A percentile compares a stretch with the other conserved stretches of the same genome.
phyloP scores from a whole-genome alignment of 2,888 invertebrate species.

The Mellilla xanthometata region DNA sequence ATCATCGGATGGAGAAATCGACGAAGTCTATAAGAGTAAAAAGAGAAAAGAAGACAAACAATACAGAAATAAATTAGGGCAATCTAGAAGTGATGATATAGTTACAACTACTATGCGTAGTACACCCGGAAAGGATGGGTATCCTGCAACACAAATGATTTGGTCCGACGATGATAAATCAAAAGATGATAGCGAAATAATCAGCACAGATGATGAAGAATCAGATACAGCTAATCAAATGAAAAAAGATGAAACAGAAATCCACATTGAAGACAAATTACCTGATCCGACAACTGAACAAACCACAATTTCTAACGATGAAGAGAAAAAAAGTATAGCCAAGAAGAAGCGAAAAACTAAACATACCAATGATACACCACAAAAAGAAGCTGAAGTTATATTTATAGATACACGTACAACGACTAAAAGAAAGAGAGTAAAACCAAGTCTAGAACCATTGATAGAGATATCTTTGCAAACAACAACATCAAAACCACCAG shows the following conservation, averaged over 20 bases:
- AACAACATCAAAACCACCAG: constrained; percentile 1
- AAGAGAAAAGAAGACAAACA: constrained; percentile 3
- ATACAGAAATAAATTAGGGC: neutral
- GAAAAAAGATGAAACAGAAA: neutral
- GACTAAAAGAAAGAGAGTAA: constrained; percentile 1
- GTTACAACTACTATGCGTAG: neutral
- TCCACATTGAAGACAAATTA: neutral
- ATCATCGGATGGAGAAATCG: constrained; percentile 34
- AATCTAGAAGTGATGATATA: too few species aligned
- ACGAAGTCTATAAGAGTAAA: constrained; percentile 30
- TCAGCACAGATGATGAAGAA: constrained; percentile 7
- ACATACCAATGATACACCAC: constrained; percentile 5
- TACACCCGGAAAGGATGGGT: constrained; percentile 7
- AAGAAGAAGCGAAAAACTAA: constrained; percentile 3
- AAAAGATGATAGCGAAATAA: neutral
- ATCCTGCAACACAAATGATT: constrained; percentile 40
- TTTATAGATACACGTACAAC: constrained; percentile 29
- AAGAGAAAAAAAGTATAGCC: constrained; percentile 1
- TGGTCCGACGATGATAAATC: constrained; percentile 30
- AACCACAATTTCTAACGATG: too few species aligned
- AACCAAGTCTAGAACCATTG: neutral
- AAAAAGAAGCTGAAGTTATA: constrained; percentile 19
- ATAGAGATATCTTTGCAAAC: constrained; percentile 1
- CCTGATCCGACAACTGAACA: neutral
- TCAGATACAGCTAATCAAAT: neutral